Evolutionary conservation across 2,797 vertebrate species (phyloP).

Genomic region (Lophotriccus pileatus): DNA sequence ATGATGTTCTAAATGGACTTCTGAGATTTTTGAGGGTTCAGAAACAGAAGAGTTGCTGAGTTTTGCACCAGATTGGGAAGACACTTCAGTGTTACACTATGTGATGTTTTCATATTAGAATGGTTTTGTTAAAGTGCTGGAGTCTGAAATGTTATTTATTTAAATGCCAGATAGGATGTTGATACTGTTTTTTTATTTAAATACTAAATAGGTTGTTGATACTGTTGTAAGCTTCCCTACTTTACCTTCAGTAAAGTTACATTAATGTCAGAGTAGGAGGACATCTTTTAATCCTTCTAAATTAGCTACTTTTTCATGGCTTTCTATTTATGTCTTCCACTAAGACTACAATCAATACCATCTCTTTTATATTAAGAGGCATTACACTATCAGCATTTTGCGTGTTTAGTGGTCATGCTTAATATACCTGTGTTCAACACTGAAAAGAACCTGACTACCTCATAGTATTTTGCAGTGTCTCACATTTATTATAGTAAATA

Average conservation of each 20-base stretch:
- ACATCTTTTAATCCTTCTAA: background rate
- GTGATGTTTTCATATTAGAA: background rate
- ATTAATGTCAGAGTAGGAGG: background rate
- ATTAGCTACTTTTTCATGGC: background rate
- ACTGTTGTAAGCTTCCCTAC: background rate
- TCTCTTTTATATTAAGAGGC: background rate
- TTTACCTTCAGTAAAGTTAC: background rate
- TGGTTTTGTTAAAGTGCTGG: background rate
- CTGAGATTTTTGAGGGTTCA: background rate
- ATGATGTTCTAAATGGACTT: background rate
- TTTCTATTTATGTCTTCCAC: background rate
- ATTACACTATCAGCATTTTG: background rate
- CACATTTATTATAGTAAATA: background rate
- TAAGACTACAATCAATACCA: background rate
- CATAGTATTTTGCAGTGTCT: background rate
- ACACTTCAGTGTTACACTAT: background rate
- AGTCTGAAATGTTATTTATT: background rate
- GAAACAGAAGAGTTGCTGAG: background rate
- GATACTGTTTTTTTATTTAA: background rate
- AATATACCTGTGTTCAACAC: background rate
- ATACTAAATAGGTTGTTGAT: background rate
- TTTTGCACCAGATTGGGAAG: background rate
- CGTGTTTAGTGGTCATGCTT: background rate
- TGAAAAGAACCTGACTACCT: background rate
- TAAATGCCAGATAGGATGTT: background rate